Conservation (phyloP, 2,113 vertebrate genomes). For the Alces alces region DNA sequence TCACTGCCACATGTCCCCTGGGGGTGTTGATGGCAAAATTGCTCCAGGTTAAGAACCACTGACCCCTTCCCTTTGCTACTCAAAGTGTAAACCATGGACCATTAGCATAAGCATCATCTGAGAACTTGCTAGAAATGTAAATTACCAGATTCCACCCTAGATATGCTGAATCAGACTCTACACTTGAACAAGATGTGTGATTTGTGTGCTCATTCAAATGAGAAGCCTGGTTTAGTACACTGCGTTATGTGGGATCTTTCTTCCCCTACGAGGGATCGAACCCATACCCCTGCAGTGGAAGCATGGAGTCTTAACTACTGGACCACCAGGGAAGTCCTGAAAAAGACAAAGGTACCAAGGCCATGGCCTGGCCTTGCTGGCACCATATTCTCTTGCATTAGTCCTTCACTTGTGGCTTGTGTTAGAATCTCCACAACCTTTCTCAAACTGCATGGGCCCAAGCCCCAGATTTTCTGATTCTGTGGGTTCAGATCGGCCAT, state of each 20-base stretch:
- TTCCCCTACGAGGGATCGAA: background rate
- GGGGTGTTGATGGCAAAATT: background rate
- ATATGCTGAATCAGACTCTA: background rate
- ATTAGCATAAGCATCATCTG: background rate
- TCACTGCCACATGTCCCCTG: background rate
- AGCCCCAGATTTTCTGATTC: background rate
- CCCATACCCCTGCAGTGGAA: background rate
- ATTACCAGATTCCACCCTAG: background rate
- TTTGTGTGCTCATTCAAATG: background rate
- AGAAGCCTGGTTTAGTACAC: background rate
- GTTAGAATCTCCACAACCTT: background rate
- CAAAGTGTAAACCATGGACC: background rate
- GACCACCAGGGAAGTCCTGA: background rate
- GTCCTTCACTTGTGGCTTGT: background rate
- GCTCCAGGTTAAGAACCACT: background rate
- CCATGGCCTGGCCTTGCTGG: background rate
- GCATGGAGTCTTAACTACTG: background rate
- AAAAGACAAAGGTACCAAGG: background rate
- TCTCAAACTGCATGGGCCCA: background rate
- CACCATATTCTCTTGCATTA: background rate
- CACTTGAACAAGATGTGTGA: background rate
- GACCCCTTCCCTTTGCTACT: background rate
- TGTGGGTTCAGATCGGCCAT: background rate
- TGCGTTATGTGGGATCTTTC: background rate
- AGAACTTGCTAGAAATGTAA: background rate